Base-by-base conservation (phyloP, 64 coral and sea anemone species). In the Hydrozoanthus tunicans region DNA sequence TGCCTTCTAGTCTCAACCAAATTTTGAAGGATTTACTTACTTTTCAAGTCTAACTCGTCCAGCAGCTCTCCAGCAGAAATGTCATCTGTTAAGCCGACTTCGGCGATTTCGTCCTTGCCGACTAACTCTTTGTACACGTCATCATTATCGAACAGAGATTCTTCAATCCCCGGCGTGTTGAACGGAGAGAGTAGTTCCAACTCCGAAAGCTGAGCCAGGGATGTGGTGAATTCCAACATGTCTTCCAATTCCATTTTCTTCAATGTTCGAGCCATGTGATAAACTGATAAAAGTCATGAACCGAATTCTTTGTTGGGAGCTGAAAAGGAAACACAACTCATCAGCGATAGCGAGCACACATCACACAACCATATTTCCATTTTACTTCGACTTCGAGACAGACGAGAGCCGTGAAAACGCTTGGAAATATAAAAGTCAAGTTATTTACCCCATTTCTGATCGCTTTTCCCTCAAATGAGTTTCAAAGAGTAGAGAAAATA, bases 171-270 rank as follows among this genome's bases (percentile, higher is more conserved):
- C 11, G n/a, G 32, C 7, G 90, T 59, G 11, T 81, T 69, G n/a
- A 96, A 73, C 17, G 92, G 70, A 67, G 77, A 7, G 74, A 96
- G 94, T 62, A 94, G 81, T 77, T 82, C 95, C 56, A 96, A 74
- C 95, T 93, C 95, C 79, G 91, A 93, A 6, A 93, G 14, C 7
- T 75, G 72, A 20, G 83, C 74, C 56, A 88, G 82, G 53, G 88
- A 74, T 62, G 79, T 80, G 43, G 95, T 67, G 62, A 92, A 91
- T 82, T 81, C 73, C n/a, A 79, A 90, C 6, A 92, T 84, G 51
- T 90, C 79, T 67, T 96, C 91, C 92, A 96, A 83, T 84, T 89
- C 90, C 72, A 89, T 82, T 96, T 94, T 89, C 90, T 94, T 93
- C 70, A 71, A 91, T 4, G 95, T 96, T 59, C 95, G 90, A 73